These are phyloP conservation scores for Idaea dimidiata DNA, from an alignment of 2,888 invertebrate species.

Conservation along the genomic window DNA sequence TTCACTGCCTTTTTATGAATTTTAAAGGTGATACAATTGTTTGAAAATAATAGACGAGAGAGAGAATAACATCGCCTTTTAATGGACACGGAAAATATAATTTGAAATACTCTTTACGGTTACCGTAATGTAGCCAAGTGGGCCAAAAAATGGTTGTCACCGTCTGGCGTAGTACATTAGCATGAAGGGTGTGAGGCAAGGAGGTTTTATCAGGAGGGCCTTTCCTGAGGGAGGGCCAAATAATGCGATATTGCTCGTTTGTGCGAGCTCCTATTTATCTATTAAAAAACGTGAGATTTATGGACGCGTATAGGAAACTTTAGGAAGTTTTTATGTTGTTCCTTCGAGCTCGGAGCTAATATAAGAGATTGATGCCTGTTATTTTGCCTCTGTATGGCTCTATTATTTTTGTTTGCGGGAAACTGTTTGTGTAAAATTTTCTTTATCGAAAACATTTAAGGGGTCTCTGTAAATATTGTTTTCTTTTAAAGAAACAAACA, in stretches of 20 bases:
- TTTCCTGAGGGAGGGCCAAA: constrained; percentile 80
- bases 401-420: constrained; percentile 26
- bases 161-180: constrained; percentile 79
- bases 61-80: constrained; percentile 69
- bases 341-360: constrained; percentile 64
- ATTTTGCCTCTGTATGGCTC: constrained; percentile 54
- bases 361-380: constrained; percentile 74
- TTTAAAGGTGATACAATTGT: constrained; percentile 41
- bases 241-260: constrained; percentile 81
- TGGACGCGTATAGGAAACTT: constrained; percentile 71
- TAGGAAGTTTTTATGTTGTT: constrained; percentile 76
- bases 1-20: constrained; percentile 28
- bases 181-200: constrained; percentile 78
- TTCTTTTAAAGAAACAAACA: neutral
- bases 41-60: constrained; percentile 56
- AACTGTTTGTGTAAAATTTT: constrained; percentile 12
- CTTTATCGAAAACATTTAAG: constrained; percentile 3
- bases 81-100: constrained; percentile 78
- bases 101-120: constrained; percentile 80
- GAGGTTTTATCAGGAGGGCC: constrained; percentile 79
- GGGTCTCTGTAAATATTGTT: constrained; percentile 1
- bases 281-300: constrained; percentile 80
- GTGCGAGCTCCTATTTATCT: constrained; percentile 80
- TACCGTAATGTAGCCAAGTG: constrained; percentile 78
- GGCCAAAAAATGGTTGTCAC: constrained; percentile 81